Percentiles rank a stretch among this genome's conserved stretches.
phyloP scores from a whole-genome alignment of 2,888 invertebrate species.

The Hirtodrosophila trivittata region DNA sequence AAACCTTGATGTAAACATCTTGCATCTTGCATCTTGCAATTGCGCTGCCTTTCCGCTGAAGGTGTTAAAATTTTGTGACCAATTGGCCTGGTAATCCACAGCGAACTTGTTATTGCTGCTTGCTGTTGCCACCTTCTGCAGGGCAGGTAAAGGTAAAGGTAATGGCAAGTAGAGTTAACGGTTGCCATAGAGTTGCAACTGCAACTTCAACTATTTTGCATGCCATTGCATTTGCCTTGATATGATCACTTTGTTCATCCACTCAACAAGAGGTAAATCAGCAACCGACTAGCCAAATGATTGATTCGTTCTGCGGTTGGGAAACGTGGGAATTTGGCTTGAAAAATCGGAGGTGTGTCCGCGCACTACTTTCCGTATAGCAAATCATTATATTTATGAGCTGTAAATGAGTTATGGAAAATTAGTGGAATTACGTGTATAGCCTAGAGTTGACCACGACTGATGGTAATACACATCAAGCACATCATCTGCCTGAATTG shows the following conservation, averaged over 20 bases:
- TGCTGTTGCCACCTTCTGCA: constrained; percentile 34
- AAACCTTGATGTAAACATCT: constrained; percentile 34
- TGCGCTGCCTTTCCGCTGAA: constrained; percentile 54
- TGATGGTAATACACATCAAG: constrained; percentile 21
- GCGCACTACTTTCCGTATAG: constrained; percentile 62
- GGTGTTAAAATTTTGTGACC: constrained; percentile 82
- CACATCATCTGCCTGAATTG: constrained; percentile 18
- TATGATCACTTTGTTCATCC: constrained; percentile 17
- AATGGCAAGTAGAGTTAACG: constrained; percentile 22
- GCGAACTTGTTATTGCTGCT: constrained; percentile 31
- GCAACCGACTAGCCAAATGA: constrained; percentile 62
- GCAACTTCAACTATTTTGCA: constrained; percentile 54
- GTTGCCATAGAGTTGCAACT: constrained; percentile 44
- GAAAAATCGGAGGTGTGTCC: constrained; percentile 73
- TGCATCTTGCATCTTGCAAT: not conserved
- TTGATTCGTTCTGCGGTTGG: constrained; percentile 69
- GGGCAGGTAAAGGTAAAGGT: constrained; percentile 45
- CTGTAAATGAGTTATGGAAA: constrained; percentile 67
- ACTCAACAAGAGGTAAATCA: constrained; percentile 23
- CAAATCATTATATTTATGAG: constrained; percentile 67
- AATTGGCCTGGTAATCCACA: constrained; percentile 58
- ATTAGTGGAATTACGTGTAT: constrained; percentile 47
- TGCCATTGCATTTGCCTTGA: constrained; percentile 20
- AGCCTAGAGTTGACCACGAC: constrained; percentile 25
- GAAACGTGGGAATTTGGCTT: constrained; percentile 77